These are phyloP conservation scores for Pissodes strobi DNA, from an alignment of 1,140 invertebrate species.

Conservation along the genomic window DNA sequence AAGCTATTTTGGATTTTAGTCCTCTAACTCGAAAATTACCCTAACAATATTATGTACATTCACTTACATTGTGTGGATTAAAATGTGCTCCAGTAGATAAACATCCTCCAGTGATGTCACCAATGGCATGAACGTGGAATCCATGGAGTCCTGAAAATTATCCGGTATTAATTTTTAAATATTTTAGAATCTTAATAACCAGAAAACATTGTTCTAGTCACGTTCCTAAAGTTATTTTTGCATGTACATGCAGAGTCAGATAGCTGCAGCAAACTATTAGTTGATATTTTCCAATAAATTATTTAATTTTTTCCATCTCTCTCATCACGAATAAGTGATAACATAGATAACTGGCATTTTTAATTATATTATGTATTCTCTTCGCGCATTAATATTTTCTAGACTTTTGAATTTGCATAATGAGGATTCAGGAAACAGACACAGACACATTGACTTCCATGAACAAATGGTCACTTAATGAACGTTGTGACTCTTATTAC, in stretches of 20 bases:
- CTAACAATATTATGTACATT: too few species aligned
- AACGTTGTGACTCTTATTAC: too few species aligned
- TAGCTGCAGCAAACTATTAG: not conserved
- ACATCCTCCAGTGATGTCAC: conserved; percentile 79
- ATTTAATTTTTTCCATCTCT: not conserved
- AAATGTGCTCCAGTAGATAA: conserved; percentile 73
- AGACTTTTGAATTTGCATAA: too few species aligned
- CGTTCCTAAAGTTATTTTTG: not conserved
- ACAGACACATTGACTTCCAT: too few species aligned
- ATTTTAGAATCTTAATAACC: not conserved
- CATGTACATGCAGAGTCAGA: not conserved
- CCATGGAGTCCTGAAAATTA: conserved; percentile 74
- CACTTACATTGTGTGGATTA: conserved; percentile 65
- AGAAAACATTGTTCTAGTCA: not conserved
- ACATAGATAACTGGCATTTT: too few species aligned
- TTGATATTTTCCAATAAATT: not conserved
- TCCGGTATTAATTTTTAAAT: not conserved
- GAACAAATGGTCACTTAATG: too few species aligned
- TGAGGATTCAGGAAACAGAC: too few species aligned
- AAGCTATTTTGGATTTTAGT: too few species aligned
- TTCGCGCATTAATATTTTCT: too few species aligned
- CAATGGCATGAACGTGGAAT: conserved; percentile 91
- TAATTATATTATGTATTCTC: too few species aligned
- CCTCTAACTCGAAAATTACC: too few species aligned
- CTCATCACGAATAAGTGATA: too few species aligned